Percentiles rank a stretch among this genome's conserved stretches.
phyloP scores from a whole-genome alignment of 2,888 invertebrate species.

The Eulithis prunata region DNA sequence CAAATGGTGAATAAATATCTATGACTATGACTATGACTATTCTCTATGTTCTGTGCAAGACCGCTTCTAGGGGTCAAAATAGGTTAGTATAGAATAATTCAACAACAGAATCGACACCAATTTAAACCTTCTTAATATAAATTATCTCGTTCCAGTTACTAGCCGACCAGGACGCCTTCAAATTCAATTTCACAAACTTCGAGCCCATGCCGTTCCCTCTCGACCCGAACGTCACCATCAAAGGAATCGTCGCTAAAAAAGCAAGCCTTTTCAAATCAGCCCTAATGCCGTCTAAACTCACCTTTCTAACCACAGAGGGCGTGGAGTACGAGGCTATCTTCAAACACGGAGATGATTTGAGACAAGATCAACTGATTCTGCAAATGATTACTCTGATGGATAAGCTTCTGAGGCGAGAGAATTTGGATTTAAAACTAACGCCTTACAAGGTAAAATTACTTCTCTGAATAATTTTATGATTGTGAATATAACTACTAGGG shows the following conservation, averaged over 20 bases:
- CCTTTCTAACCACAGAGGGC: constrained; percentile 92
- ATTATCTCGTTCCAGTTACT: constrained; percentile 80
- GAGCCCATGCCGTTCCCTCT: constrained; percentile 97
- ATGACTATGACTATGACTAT: no score
- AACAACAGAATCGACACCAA: no score
- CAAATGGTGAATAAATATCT: no score
- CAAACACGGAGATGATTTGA: constrained; percentile 98
- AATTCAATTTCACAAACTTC: constrained; percentile 94
- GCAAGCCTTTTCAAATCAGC: constrained; percentile 98
- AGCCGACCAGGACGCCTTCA: constrained; percentile 91
- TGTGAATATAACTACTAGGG: no score
- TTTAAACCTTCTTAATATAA: no score
- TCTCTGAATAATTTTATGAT: neutral
- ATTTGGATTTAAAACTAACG: constrained; percentile 97
- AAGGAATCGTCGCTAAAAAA: constrained; percentile 94
- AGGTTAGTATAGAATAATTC: no score
- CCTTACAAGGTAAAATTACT: constrained; percentile 86
- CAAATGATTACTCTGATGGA: constrained; percentile 99
- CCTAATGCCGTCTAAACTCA: constrained; percentile 96
- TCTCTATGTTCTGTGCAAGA: no score
- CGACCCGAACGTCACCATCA: constrained; percentile 95
- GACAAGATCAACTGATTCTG: constrained; percentile 98
- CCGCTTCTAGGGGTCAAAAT: no score
- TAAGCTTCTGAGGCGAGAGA: constrained; percentile 95
- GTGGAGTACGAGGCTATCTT: constrained; percentile 97